These are phyloP conservation scores for Rotaria macrura DNA, from an alignment of 2,888 invertebrate species.

Conservation along the genomic window DNA sequence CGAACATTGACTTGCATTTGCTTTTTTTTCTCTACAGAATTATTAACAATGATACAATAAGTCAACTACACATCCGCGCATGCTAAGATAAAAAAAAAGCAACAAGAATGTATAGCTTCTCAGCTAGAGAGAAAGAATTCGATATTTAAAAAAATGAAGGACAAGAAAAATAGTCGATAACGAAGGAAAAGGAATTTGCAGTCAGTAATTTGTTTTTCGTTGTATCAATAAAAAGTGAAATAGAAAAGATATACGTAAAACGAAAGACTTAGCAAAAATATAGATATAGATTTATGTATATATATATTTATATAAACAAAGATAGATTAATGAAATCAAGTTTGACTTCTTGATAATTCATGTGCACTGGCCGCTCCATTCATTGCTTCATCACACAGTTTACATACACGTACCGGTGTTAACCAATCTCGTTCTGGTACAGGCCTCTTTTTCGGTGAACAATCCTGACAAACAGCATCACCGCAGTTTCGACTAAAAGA, in stretches of 20 bases:
- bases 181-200: neutral
- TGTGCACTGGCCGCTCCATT: neutral
- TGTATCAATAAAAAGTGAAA: neutral
- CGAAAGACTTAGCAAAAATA: neutral
- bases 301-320: too few relatives aligned
- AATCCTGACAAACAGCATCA: slow-evolving; percentile 59
- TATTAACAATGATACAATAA: neutral
- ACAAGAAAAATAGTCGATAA: neutral
- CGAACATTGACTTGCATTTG: neutral
- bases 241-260: neutral
- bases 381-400: slow-evolving; percentile 40
- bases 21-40: neutral
- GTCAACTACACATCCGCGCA: neutral
- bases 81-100: neutral
- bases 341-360: neutral
- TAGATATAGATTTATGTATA: too few relatives aligned
- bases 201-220: neutral
- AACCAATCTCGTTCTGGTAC: slow-evolving; percentile 53
- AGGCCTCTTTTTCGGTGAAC: slow-evolving; percentile 47
- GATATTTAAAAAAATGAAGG: too few relatives aligned
- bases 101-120: neutral
- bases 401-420: slow-evolving; percentile 52
- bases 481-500: slow-evolving; percentile 54
- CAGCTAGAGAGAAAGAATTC: neutral
- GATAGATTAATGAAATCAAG: neutral